These are phyloP conservation scores for Ginglymostoma cirratum DNA, from an alignment of 2,113 vertebrate species.

Conservation along the genomic window DNA sequence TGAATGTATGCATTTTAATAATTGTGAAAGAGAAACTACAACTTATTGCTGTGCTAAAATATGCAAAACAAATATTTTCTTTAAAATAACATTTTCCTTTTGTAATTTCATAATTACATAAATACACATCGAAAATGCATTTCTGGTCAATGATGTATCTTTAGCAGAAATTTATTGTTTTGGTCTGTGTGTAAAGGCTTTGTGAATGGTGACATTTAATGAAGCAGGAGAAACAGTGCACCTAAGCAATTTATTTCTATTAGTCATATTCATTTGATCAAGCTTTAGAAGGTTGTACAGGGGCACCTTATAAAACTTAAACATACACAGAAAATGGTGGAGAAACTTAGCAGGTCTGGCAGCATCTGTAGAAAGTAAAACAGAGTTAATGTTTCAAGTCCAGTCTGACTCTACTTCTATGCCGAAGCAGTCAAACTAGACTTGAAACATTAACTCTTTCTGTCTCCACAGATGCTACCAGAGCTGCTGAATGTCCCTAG, in stretches of 20 bases:
- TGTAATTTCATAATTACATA: neutral
- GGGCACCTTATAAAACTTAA: neutral
- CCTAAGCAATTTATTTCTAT: neutral
- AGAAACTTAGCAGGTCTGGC: too few relatives aligned
- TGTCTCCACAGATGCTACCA: too few relatives aligned
- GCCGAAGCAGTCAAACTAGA: too few relatives aligned
- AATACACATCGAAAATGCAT: neutral
- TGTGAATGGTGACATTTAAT: neutral
- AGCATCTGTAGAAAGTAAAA: too few relatives aligned
- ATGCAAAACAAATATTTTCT: too few relatives aligned
- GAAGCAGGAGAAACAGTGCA: neutral
- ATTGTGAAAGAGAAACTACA: neutral
- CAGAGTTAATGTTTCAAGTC: too few relatives aligned
- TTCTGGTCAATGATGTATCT: neutral
- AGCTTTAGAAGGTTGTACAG: neutral
- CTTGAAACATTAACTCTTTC: too few relatives aligned
- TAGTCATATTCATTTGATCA: neutral
- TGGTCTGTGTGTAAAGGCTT: neutral
- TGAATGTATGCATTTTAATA: neutral
- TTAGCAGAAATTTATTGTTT: neutral
- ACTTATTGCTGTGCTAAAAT: neutral
- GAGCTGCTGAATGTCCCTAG: too few relatives aligned
- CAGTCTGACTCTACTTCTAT: too few relatives aligned
- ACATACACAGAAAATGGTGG: too few relatives aligned
- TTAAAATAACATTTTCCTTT: neutral